Base-by-base conservation (phyloP, 2,888 invertebrate genomes). In the Aleiodes leptofemur region DNA sequence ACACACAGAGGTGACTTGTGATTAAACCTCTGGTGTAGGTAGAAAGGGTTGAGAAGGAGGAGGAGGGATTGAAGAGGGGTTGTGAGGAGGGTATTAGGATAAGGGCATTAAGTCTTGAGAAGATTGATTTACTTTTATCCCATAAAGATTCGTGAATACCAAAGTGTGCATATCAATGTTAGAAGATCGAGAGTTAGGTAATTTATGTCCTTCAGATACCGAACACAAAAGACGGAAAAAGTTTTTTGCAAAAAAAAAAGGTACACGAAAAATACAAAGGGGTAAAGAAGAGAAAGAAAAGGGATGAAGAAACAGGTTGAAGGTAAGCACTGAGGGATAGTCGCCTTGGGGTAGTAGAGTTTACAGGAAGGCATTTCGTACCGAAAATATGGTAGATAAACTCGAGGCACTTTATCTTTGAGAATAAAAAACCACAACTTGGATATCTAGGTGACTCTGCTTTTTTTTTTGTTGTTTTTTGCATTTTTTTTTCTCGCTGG, bases 51-150 rank as follows among this genome's bases (percentile, higher is more conserved):
- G 8, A 38, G 1, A 38, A 43, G 13, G 53, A 13, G 34, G 59
- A 34, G 34, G n/a, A n/a, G n/a, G n/a, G n/a, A n/a, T n/a, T n/a
- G n/a, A n/a, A n/a, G n/a, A 34, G 34, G n/a, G 61, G 34, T 8
- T 38, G n/a, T 38, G n/a, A 14, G 8, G 34, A n/a, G 23, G 23
- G 23, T 23, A 23, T 23, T 23, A 23, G 38, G 61, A 14, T 61
- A 38, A 14, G 55, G 55, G 57, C 68, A 73, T 69, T 69, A 73
- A 69, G 69, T 69, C 50, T 31, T 48, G 64, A 34, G 56, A 56
- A 73, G 73, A 73, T 73, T 73, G 73, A 73, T 73, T 73, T 70
- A 38, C 16, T 55, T 69, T 69, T 48, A 31, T 43, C 64, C 23
- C 2, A 16, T 4, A 59, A 23, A 64, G 48, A 16, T 48, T 55